Percentiles rank a stretch among this genome's conserved stretches.
These are phyloP conservation scores for Lamproptera curius DNA, from an alignment of 2,888 invertebrate species.

Conservation along the genomic window DNA sequence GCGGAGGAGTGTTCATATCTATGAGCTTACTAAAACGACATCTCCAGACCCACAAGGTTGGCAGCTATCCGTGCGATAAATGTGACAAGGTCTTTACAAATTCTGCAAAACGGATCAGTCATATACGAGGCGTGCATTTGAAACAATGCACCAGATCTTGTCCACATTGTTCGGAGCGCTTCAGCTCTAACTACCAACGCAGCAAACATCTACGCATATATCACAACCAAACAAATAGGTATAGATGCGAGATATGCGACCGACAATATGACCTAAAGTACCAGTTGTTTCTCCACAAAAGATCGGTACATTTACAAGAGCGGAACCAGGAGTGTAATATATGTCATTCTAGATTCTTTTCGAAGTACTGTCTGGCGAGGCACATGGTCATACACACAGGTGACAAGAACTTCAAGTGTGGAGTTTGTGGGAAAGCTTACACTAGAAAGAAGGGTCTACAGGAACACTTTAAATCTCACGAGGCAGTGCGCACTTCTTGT, in stretches of 20 bases:
- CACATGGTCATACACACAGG: conserved; percentile 73
- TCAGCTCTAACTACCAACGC: conserved; percentile 57
- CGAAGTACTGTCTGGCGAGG: conserved; percentile 57
- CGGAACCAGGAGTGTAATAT: conserved; percentile 52
- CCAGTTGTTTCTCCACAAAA: conserved; percentile 50
- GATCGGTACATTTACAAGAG: conserved; percentile 60
- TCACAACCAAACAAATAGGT: conserved; percentile 50
- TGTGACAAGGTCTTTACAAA: conserved; percentile 60
- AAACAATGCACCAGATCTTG: conserved; percentile 49
- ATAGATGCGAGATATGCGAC: conserved; percentile 53
- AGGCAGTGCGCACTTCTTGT: conserved; percentile 32
- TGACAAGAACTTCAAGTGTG: conserved; percentile 68
- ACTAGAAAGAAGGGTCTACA: conserved; percentile 48
- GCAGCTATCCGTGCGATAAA: conserved; percentile 53
- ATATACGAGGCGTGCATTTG: conserved; percentile 52
- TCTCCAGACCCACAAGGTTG: conserved; percentile 48
- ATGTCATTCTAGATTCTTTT: conserved; percentile 56
- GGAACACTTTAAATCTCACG: conserved; percentile 48
- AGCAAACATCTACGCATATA: conserved; percentile 54
- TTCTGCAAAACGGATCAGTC: conserved; percentile 45
- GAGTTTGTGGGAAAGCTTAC: conserved; percentile 64
- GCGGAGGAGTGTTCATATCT: conserved; percentile 55
- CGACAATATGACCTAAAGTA: conserved; percentile 56
- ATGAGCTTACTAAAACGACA: conserved; percentile 46
- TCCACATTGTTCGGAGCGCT: conserved; percentile 57